These are phyloP conservation scores for Sinocyclocheilus rhinocerous DNA, from an alignment of 2,113 vertebrate genomes.

Conservation along the genomic window DNA sequence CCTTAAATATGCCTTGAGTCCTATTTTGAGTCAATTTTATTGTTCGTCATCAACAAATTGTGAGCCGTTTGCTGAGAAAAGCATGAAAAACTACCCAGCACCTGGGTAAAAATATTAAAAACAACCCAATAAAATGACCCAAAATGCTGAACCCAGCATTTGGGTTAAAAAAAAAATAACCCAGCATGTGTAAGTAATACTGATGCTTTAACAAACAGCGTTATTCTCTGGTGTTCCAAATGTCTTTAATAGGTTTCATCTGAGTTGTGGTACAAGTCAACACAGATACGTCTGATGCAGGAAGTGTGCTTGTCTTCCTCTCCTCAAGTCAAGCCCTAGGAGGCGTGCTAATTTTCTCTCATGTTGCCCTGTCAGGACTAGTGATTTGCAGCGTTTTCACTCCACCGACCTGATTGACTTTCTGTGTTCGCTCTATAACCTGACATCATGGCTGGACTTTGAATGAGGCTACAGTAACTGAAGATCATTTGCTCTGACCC, in stretches of 20 bases:
- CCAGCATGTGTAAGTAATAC: not conserved
- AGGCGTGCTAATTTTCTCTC: not conserved
- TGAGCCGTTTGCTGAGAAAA: too few species aligned
- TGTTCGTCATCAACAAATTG: too few species aligned
- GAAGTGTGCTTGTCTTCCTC: slow-evolving; percentile 2
- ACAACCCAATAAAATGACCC: too few species aligned
- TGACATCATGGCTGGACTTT: not conserved
- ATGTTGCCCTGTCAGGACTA: not conserved
- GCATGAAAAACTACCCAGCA: too few species aligned
- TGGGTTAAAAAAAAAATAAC: too few species aligned
- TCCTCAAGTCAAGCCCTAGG: not conserved
- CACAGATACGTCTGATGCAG: not conserved
- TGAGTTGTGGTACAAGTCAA: not conserved
- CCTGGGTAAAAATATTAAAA: too few species aligned
- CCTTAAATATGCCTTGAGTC: not conserved
- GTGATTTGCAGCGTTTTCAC: slow-evolving; percentile 17
- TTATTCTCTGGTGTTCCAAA: not conserved
- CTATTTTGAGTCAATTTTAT: too few species aligned
- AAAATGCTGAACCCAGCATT: too few species aligned
- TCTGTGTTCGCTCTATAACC: not conserved
- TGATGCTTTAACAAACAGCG: not conserved
- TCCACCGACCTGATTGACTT: not conserved
- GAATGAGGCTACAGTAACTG: slow-evolving; percentile 2
- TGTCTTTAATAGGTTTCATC: not conserved
- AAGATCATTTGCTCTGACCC: not conserved